phyloP scores from a whole-genome alignment of 92 coral and sea anemone species.

The Pocillopora meandrina region DNA sequence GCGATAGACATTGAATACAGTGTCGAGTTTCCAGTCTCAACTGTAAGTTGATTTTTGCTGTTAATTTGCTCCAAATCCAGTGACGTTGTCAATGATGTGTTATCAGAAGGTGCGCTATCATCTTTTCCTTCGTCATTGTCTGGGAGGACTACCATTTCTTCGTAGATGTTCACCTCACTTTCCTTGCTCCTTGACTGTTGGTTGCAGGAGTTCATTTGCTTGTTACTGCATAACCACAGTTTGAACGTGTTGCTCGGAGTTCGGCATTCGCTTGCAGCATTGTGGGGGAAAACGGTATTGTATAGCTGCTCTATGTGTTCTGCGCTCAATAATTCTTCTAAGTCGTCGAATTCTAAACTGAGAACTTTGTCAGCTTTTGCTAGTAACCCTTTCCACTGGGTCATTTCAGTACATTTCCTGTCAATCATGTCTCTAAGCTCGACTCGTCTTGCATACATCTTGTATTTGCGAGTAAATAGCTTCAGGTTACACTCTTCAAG shows the following conservation, averaged over 20 bases:
- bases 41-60: neutral
- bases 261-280: conserved; percentile 12
- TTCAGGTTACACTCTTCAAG: conserved; percentile 54
- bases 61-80: neutral
- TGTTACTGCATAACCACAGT: conserved; percentile 25
- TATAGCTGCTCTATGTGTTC: conserved; percentile 39
- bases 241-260: conserved; percentile 14
- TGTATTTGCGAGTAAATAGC: neutral
- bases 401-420: neutral
- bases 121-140: neutral
- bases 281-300: conserved; percentile 5
- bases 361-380: neutral
- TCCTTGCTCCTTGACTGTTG: neutral
- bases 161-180: no score
- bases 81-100: neutral
- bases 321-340: conserved; percentile 34
- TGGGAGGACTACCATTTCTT: neutral
- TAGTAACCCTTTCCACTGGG: neutral
- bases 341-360: conserved; percentile 7
- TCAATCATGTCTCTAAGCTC: neutral
- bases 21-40: neutral
- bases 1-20: no score
- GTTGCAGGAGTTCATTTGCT: neutral
- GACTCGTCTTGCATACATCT: neutral
- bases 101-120: neutral